phyloP scores from a whole-genome alignment of 1,140 invertebrate species.

The Drosophila oshimai region DNA sequence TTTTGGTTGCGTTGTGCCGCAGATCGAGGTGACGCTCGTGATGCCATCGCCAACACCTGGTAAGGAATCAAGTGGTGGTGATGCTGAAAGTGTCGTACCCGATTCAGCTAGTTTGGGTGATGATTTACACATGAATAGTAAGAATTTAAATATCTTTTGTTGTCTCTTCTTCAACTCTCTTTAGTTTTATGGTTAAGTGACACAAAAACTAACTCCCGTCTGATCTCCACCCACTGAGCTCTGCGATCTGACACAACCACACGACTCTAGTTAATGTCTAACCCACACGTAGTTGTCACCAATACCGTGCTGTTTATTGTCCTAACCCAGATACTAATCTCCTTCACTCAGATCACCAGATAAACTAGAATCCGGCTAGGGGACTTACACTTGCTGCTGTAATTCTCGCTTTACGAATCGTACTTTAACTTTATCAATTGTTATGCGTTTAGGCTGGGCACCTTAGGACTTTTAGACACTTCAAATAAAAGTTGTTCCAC shows the following conservation, averaged over 20 bases:
- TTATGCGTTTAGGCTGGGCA: constrained; percentile 33
- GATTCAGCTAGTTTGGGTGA: constrained; percentile 92
- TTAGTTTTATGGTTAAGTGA: constrained; percentile 59
- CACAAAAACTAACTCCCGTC: constrained; percentile 18
- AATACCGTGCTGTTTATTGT: constrained; percentile 16
- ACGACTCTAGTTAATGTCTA: constrained; percentile 18
- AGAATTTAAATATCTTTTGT: constrained; percentile 78
- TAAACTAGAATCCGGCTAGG: neutral
- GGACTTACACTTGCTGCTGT: constrained; percentile 30
- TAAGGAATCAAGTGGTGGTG: constrained; percentile 90
- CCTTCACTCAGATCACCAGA: constrained; percentile 6
- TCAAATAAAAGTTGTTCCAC: neutral
- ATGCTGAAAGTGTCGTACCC: constrained; percentile 91
- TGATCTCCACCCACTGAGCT: constrained; percentile 18
- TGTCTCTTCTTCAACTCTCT: constrained; percentile 66
- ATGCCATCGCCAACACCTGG: constrained; percentile 91
- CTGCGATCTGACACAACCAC: constrained; percentile 16
- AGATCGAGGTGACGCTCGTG: constrained; percentile 93
- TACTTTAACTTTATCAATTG: neutral
- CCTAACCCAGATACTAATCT: constrained; percentile 3
- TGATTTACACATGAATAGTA: constrained; percentile 85
- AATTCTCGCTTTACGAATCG: constrained; percentile 43
- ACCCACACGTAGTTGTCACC: constrained; percentile 51
- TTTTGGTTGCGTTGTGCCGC: constrained; percentile 90
- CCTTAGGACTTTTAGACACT: constrained; percentile 24